A percentile compares a stretch with the other conserved stretches of the same genome.
Evolutionary conservation across 2,888 invertebrate genomes (phyloP).

Genomic region (Dasysyrphus albostriatus): DNA sequence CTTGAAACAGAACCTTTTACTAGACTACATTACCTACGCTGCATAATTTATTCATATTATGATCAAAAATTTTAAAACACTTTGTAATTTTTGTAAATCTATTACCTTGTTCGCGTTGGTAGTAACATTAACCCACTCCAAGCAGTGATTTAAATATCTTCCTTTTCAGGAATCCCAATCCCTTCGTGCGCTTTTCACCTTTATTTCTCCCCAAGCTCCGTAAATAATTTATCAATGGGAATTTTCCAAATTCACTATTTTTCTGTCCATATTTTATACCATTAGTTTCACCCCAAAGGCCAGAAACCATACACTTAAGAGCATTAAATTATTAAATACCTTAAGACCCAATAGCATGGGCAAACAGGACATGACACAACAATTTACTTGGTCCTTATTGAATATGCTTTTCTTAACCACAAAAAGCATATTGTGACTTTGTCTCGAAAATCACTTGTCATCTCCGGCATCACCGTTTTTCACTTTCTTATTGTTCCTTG

Average conservation of each 20-base stretch:
- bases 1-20: too few relatives aligned
- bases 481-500: background rate
- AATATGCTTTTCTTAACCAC: background rate
- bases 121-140: too few relatives aligned
- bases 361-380: background rate
- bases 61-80: too few relatives aligned
- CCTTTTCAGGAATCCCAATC: too few relatives aligned
- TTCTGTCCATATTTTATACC: background rate
- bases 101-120: too few relatives aligned
- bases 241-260: background rate
- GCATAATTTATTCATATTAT: too few relatives aligned
- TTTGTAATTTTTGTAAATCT: too few relatives aligned
- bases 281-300: background rate
- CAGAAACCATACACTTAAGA: background rate
- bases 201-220: background rate
- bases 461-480: background rate
- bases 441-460: constrained; percentile 9
- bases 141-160: too few relatives aligned
- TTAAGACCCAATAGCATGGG: background rate
- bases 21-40: too few relatives aligned
- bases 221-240: background rate
- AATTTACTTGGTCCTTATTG: background rate
- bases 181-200: too few relatives aligned
- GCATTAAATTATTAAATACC: background rate
- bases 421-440: constrained; percentile 2